A percentile compares a stretch with the other conserved stretches of the same genome.
Conservation (phyloP, 1,140 invertebrate genomes). For the Papilio glaucus region DNA sequence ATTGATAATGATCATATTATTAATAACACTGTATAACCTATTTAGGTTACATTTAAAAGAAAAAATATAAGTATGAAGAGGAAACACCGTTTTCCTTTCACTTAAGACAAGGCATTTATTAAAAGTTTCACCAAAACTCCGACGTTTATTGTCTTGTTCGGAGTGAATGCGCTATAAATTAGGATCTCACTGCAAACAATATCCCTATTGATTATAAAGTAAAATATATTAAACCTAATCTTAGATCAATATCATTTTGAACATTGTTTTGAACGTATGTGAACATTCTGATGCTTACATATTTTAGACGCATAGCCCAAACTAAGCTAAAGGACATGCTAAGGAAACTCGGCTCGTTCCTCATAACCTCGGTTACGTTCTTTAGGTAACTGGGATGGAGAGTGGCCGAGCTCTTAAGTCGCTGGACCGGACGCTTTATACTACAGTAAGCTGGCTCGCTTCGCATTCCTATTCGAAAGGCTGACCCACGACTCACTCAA, state of each 20-base stretch:
- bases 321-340: too few species aligned
- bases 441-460: too few species aligned
- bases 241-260: neutral
- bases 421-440: too few species aligned
- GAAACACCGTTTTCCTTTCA: conserved; percentile 18
- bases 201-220: neutral
- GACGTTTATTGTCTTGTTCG: conserved; percentile 18
- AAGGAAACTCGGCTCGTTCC: too few species aligned
- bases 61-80: neutral
- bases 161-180: conserved; percentile 18
- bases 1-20: too few species aligned
- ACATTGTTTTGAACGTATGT: neutral
- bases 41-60: neutral
- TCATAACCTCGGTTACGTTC: too few species aligned
- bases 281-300: neutral
- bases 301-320: too few species aligned
- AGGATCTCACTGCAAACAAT: neutral
- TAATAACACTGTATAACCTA: neutral
- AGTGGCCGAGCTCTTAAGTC: too few species aligned
- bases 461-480: too few species aligned
- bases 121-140: conserved; percentile 19
- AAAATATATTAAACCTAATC: neutral
- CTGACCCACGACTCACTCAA: too few species aligned
- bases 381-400: too few species aligned
- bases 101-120: conserved; percentile 18